Percentiles rank a stretch among this genome's conserved stretches.
phyloP scores from a whole-genome alignment of 2,113 vertebrate genomes.

The Romanogobio albipinnatus region DNA sequence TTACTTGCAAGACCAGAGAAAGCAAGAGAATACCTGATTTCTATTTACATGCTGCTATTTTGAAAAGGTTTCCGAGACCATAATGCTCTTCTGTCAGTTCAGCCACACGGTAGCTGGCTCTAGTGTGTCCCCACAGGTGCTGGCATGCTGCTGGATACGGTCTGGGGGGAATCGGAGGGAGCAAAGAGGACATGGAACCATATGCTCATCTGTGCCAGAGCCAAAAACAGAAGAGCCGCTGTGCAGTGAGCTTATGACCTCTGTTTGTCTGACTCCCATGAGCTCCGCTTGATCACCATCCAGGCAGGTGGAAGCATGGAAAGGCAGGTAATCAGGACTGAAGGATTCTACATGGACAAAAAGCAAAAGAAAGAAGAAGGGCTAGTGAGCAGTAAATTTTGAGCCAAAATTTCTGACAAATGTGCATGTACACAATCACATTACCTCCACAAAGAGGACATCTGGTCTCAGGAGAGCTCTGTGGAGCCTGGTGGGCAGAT shows the following conservation, averaged over 20 bases:
- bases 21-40: not conserved
- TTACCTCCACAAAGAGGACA: conserved; percentile 79
- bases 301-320: conserved; percentile 67
- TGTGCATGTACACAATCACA: not conserved
- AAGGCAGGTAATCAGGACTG: conserved; percentile 65
- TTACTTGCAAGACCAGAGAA: not conserved
- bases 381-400: not conserved
- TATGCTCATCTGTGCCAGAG: conserved; percentile 1
- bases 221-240: conserved; percentile 50
- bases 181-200: conserved; percentile 74
- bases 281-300: conserved; percentile 58
- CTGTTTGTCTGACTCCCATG: not conserved
- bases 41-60: not conserved
- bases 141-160: conserved; percentile 73
- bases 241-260: conserved; percentile 42
- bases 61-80: not conserved
- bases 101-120: conserved; percentile 45
- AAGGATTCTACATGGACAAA: conserved; percentile 66
- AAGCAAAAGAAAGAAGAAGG: not conserved
- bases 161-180: conserved; percentile 57
- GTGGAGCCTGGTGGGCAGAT: not conserved
- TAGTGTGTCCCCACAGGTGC: conserved; percentile 68
- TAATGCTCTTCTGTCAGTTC: conserved; percentile 44
- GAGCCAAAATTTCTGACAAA: not conserved
- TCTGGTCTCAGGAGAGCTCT: conserved; percentile 52